These are phyloP conservation scores for Azorinus chamasolen DNA, from an alignment of 2,888 invertebrate species.

Conservation along the genomic window DNA sequence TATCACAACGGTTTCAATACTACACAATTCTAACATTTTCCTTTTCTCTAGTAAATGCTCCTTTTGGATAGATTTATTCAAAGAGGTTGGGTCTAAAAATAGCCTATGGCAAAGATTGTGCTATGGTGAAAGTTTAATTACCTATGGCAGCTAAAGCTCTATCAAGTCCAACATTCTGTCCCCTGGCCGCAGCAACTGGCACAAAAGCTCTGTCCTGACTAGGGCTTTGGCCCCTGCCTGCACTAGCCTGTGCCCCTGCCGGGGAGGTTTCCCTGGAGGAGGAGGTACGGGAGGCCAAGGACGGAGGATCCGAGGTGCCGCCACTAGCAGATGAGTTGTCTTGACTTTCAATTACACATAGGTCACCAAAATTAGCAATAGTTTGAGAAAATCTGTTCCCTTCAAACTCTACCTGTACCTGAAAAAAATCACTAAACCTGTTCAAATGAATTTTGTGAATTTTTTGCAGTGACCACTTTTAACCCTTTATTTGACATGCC, in stretches of 20 bases:
- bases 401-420: conserved; percentile 76
- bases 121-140: too few species aligned
- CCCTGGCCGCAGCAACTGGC: conserved; percentile 1
- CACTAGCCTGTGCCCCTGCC: conserved; percentile 11
- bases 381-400: conserved; percentile 77
- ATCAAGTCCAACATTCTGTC: conserved; percentile 29
- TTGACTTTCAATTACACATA: conserved; percentile 41
- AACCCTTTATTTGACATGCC: too few species aligned
- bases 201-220: not conserved
- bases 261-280: conserved; percentile 44
- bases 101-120: too few species aligned
- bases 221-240: not conserved
- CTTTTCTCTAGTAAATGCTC: too few species aligned
- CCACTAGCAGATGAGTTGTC: conserved; percentile 14
- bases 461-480: not conserved
- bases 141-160: conserved; percentile 55
- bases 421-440: not conserved
- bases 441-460: not conserved
- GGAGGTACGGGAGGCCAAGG: conserved; percentile 35
- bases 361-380: conserved; percentile 79
- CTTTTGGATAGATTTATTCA: too few species aligned
- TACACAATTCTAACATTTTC: too few species aligned
- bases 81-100: too few species aligned
- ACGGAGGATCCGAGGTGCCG: conserved; percentile 27
- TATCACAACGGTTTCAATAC: too few species aligned